Evolutionary conservation across 2,888 invertebrate genomes (phyloP), one percentile per base, ranked within the genome.

Genomic region (Tanytarsus gracilentus): DNA sequence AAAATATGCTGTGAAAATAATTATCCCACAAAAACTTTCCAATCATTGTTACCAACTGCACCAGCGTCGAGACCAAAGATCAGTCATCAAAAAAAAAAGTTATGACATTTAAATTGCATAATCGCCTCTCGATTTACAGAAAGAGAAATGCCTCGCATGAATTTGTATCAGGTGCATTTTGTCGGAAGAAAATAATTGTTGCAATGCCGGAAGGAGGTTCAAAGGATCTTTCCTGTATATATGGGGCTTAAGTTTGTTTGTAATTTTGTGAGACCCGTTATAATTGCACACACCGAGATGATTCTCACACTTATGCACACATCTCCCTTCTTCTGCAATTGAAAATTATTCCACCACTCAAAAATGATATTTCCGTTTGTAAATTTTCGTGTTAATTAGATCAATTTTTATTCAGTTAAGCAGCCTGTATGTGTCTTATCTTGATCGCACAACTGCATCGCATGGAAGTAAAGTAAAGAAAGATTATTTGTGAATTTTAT

Each of bases 21-120:
- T n/a, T n/a, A n/a, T n/a, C n/a, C n/a, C n/a, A n/a, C n/a, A n/a
- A n/a, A n/a, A n/a, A n/a, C n/a, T n/a, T n/a, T n/a, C n/a, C n/a
- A n/a, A n/a, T n/a, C n/a, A n/a, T n/a, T n/a, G n/a, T n/a, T n/a
- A n/a, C n/a, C n/a, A n/a, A n/a, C n/a, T n/a, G n/a, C n/a, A n/a
- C n/a, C n/a, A n/a, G n/a, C n/a, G n/a, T n/a, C n/a, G n/a, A n/a
- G n/a, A n/a, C n/a, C n/a, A n/a, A n/a, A n/a, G n/a, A n/a, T n/a
- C 9, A 25, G 39, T 40, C 39, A 21, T 26, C 55, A 26, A 40
- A 16, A 39, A 39, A 55, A 14, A 36, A 33, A 55, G 7, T 55
- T 55, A 55, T 55, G 55, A 55, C 55, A 39, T 39, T 55, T 40
- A 26, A 55, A 55, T 55, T 55, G 33, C 40, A 40, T 55, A 55